Percentiles rank a stretch among this genome's conserved stretches.
Evolutionary conservation across 1,140 invertebrate species (phyloP).

Genomic region (Bombus polaris): DNA sequence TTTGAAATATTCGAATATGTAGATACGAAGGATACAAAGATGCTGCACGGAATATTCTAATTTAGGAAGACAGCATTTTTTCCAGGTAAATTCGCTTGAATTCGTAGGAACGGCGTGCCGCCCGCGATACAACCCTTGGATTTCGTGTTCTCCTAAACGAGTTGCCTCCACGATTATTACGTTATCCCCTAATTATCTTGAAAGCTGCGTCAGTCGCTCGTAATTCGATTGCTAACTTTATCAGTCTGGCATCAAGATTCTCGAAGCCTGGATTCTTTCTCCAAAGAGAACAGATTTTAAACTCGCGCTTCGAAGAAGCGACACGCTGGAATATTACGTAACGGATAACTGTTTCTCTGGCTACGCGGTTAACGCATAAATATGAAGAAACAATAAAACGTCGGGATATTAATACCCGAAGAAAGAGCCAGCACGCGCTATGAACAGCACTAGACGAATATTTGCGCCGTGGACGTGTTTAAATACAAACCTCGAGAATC

Average conservation of each 20-base stretch:
- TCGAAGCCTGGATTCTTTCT: not conserved
- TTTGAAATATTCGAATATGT: not conserved
- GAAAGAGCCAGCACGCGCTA: not conserved
- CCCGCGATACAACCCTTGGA: not conserved
- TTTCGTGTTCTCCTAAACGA: not conserved
- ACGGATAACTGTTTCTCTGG: conserved; percentile 10
- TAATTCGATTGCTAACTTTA: conserved; percentile 17
- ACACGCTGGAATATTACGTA: not conserved
- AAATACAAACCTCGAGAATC: conserved; percentile 8
- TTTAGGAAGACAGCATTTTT: not conserved
- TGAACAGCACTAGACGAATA: not conserved
- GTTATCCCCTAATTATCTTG: conserved; percentile 19
- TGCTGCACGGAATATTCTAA: not conserved
- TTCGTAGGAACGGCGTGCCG: too few relatives aligned
- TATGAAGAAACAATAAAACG: not conserved
- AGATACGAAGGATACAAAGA: too few relatives aligned
- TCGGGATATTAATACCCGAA: not conserved
- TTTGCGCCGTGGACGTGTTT: not conserved
- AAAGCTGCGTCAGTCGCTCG: not conserved
- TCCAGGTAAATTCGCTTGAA: not conserved
- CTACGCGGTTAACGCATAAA: not conserved
- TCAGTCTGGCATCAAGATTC: not conserved
- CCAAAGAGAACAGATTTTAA: not conserved
- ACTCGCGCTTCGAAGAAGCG: not conserved
- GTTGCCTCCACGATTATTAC: conserved; percentile 11